Evolutionary conservation across 2,888 invertebrate genomes (phyloP).

Genomic region (Ornithoptera alexandrae): DNA sequence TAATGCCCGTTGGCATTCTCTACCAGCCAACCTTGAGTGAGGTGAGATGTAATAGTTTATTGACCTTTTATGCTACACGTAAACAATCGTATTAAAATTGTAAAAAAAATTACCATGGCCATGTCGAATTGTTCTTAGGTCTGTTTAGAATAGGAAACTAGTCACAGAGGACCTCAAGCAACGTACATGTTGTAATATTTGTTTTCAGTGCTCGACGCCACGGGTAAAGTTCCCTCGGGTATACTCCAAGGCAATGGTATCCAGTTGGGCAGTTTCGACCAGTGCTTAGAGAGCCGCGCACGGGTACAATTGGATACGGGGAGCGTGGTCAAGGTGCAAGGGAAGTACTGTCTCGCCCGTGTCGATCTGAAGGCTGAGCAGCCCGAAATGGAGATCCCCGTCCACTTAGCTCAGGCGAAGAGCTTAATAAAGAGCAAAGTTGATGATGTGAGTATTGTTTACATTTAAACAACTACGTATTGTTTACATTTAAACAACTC

Average conservation of each 20-base stretch:
- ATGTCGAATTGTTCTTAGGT: background rate
- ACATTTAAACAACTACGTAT: background rate
- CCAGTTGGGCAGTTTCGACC: slow-evolving; percentile 86
- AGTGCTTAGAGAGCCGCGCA: slow-evolving; percentile 82
- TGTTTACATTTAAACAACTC: background rate
- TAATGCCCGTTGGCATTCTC: too few relatives aligned
- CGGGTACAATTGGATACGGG: slow-evolving; percentile 80
- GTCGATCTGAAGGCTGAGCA: slow-evolving; percentile 82
- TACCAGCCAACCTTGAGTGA: too few relatives aligned
- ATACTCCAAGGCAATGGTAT: slow-evolving; percentile 85
- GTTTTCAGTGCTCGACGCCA: slow-evolving; percentile 84
- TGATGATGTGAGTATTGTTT: slow-evolving; percentile 77
- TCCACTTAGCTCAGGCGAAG: slow-evolving; percentile 83
- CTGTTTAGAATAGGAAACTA: slow-evolving; percentile 28
- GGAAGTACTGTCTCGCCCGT: slow-evolving; percentile 84
- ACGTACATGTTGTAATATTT: slow-evolving; percentile 46
- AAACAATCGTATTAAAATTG: too few relatives aligned
- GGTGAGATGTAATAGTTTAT: too few relatives aligned
- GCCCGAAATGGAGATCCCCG: slow-evolving; percentile 80
- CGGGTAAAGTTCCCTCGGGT: slow-evolving; percentile 85
- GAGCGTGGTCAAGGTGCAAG: slow-evolving; percentile 81
- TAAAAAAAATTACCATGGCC: too few relatives aligned
- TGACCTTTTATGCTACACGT: too few relatives aligned
- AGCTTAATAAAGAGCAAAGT: slow-evolving; percentile 82
- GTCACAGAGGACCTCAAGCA: slow-evolving; percentile 43